These are phyloP conservation scores for Bradysia coprophila DNA, from an alignment of 1,140 invertebrate species.

Conservation along the genomic window DNA sequence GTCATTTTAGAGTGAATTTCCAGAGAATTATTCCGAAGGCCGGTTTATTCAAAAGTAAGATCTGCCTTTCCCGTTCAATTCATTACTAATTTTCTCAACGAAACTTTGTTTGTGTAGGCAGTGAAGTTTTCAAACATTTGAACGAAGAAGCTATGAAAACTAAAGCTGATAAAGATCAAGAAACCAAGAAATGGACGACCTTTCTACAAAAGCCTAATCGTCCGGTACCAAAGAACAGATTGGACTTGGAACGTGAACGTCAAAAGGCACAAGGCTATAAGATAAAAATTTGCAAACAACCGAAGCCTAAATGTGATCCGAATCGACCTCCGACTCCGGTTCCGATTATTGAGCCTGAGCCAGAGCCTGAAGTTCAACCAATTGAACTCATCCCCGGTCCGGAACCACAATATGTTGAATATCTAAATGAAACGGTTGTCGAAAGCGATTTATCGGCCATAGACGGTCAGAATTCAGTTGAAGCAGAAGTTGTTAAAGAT, in stretches of 20 bases:
- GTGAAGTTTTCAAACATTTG: slow-evolving; percentile 45
- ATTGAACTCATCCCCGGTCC: slow-evolving; percentile 8
- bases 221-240: slow-evolving; percentile 33
- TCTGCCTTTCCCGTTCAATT: too few relatives aligned
- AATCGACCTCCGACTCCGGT: slow-evolving; percentile 9
- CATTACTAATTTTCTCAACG: too few relatives aligned
- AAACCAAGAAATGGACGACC: slow-evolving; percentile 43
- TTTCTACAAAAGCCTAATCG: slow-evolving; percentile 48
- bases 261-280: slow-evolving; percentile 24
- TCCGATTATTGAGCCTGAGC: slow-evolving; percentile 13
- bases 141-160: slow-evolving; percentile 30
- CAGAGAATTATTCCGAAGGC: slow-evolving; percentile 42
- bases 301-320: slow-evolving; percentile 22
- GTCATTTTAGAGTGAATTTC: slow-evolving; percentile 36
- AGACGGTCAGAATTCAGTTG: background rate
- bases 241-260: slow-evolving; percentile 14
- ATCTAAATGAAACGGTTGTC: background rate
- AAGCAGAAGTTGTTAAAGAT: background rate
- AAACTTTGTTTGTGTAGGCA: too few relatives aligned
- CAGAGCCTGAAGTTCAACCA: slow-evolving; percentile 13
- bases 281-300: slow-evolving; percentile 30
- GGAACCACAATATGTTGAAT: slow-evolving; percentile 7
- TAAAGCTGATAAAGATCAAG: slow-evolving; percentile 28
- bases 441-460: too few relatives aligned
- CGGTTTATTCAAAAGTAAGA: slow-evolving; percentile 37